Conservation (phyloP, 2,888 invertebrate species). For the Ophion slaviceki region DNA sequence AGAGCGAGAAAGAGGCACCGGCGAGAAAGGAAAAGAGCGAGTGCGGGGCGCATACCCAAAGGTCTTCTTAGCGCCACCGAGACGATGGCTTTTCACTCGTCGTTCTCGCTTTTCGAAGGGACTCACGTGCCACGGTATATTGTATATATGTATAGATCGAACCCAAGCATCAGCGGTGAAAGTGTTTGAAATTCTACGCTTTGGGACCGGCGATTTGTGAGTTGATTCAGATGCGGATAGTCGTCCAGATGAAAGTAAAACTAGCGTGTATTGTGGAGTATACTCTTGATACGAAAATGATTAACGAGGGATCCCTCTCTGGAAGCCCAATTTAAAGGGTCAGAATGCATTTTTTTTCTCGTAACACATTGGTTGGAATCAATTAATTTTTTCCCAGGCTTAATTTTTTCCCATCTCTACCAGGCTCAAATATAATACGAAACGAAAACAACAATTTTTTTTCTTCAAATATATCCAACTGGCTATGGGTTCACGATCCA, state of each 20-base stretch:
- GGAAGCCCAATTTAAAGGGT: too few species aligned
- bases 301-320: not conserved
- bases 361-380: too few species aligned
- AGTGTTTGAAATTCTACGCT: conserved; percentile 64
- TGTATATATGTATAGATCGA: not conserved
- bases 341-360: too few species aligned
- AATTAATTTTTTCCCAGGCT: too few species aligned
- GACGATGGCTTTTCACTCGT: conserved; percentile 47
- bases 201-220: conserved; percentile 40
- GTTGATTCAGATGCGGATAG: conserved; percentile 27
- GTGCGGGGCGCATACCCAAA: conserved; percentile 33
- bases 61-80: conserved; percentile 52
- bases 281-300: not conserved
- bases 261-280: not conserved
- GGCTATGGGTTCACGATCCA: too few species aligned
- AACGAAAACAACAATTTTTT: too few species aligned
- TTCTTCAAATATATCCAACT: too few species aligned
- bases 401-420: too few species aligned
- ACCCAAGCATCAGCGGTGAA: conserved; percentile 55
- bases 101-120: conserved; percentile 42
- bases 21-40: conserved; percentile 62
- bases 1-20: conserved; percentile 31
- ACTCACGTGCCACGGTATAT: conserved; percentile 37
- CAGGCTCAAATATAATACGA: too few species aligned
- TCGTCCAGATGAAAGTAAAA: conserved; percentile 41